Conservation (phyloP, 2,888 invertebrate species). For the Hyposoter dolosus region DNA sequence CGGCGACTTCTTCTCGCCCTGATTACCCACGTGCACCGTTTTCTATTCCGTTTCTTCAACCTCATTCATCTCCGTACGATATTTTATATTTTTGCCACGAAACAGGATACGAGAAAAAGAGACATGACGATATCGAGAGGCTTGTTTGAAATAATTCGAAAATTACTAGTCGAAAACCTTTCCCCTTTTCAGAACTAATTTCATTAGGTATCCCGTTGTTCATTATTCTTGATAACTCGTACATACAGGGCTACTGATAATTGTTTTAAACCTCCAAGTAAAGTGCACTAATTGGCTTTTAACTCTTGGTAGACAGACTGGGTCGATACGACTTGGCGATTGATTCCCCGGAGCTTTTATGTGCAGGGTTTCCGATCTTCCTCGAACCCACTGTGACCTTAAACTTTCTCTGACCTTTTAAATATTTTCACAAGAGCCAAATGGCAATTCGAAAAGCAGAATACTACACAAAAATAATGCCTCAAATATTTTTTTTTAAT, state of each 20-base stretch:
- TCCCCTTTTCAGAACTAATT: neutral
- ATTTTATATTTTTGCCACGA: neutral
- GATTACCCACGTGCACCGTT: conserved; percentile 13
- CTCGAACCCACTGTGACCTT: neutral
- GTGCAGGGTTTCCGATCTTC: neutral
- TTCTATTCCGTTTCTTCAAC: conserved; percentile 29
- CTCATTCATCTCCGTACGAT: conserved; percentile 20
- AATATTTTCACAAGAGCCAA: neutral
- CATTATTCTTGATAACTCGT: neutral
- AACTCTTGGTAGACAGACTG: neutral
- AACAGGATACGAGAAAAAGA: conserved; percentile 32
- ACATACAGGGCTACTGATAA: neutral
- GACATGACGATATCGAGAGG: conserved; percentile 7
- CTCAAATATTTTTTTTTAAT: too few species aligned
- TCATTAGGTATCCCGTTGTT: neutral
- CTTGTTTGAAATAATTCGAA: conserved; percentile 13
- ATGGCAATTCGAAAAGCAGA: too few species aligned
- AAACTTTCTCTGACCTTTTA: neutral
- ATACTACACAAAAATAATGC: neutral
- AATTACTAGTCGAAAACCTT: neutral
- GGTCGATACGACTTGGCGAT: neutral
- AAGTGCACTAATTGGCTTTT: neutral
- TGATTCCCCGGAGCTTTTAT: neutral
- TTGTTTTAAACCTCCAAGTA: neutral
- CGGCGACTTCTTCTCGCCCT: conserved; percentile 24